Base-by-base conservation (phyloP, 2,113 vertebrate genomes). In the Spea bombifrons region DNA sequence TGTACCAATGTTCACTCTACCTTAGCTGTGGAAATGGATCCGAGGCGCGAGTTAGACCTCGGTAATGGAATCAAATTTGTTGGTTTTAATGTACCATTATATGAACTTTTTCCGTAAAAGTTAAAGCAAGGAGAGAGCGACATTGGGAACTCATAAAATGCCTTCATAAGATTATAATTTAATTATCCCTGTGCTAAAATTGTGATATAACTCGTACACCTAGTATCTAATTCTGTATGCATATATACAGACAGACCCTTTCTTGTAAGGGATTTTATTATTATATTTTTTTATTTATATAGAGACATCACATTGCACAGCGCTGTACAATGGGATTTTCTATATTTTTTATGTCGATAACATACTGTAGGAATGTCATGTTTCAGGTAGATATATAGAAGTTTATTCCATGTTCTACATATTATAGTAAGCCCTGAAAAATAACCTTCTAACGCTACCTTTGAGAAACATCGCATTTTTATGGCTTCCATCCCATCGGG, bases 21-120 rank as follows among this genome's bases (percentile, higher is more conserved):
- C 70, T 79, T 66, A 55, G 44, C 69, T 55, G 61, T 73, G 63
- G 50, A 73, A 59, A 73, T 66, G n/a, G 63, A 59, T 69, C 66
- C 5, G 16, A 30, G 12, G 67, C 66, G 63, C 66, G 30, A 67
- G 43, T 43, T 73, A 79, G 49, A 57, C 69, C 69, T 79, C 73
- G 70, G 61, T 55, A 16, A 66, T 73, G 17, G 65, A 73, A 49
- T 74, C 64, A 74, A 80, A 52, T 67, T 65, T 68, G 48, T 59
- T 66, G 71, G 30, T 80, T 80, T 80, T 80, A 80, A 80, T 74
- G 78, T 80, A 74, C 71, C 78, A 80, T 80, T 80, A 68, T 80
- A 80, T 73, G 77, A 80, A 80, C 64, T 80, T 73, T 80, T 73
- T 67, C 50, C 10, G 52, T 15, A 71, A 71, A 72, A 71, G 68